phyloP scores from a whole-genome alignment of 1,140 invertebrate genomes.

The Camponotus vicinus region DNA sequence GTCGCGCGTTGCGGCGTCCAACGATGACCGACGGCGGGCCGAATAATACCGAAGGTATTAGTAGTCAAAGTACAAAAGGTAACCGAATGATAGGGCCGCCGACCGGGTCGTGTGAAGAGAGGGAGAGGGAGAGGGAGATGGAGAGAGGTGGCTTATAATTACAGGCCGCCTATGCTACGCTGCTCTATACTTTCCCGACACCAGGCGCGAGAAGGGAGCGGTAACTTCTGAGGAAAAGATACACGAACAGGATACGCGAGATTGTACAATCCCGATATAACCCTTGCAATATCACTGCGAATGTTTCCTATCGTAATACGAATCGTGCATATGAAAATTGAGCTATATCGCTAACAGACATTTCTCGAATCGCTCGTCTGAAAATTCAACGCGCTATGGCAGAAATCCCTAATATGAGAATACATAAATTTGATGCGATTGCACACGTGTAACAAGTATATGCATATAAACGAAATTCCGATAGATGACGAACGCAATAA shows the following conservation, averaged over 20 bases:
- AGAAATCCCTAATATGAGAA: background rate
- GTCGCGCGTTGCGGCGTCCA: constrained; percentile 4
- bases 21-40: constrained; percentile 2
- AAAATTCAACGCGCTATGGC: too few species aligned
- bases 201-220: constrained; percentile 20
- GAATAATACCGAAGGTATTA: constrained; percentile 2
- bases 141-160: constrained; percentile 72
- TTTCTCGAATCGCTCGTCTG: background rate
- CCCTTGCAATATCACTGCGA: background rate
- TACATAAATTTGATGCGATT: background rate
- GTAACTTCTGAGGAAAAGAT: constrained; percentile 27
- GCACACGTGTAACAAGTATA: background rate
- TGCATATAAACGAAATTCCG: background rate
- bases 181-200: constrained; percentile 68
- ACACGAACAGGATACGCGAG: constrained; percentile 38
- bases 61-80: constrained; percentile 68
- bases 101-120: background rate
- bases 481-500: background rate
- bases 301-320: constrained; percentile 4
- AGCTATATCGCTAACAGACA: background rate
- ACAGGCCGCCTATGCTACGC: constrained; percentile 60
- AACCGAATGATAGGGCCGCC: constrained; percentile 72
- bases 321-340: background rate
- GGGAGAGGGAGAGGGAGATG: background rate
- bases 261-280: constrained; percentile 15